These are phyloP conservation scores for Chymomyza amoena DNA, from an alignment of 2,888 invertebrate species.

Conservation along the genomic window DNA sequence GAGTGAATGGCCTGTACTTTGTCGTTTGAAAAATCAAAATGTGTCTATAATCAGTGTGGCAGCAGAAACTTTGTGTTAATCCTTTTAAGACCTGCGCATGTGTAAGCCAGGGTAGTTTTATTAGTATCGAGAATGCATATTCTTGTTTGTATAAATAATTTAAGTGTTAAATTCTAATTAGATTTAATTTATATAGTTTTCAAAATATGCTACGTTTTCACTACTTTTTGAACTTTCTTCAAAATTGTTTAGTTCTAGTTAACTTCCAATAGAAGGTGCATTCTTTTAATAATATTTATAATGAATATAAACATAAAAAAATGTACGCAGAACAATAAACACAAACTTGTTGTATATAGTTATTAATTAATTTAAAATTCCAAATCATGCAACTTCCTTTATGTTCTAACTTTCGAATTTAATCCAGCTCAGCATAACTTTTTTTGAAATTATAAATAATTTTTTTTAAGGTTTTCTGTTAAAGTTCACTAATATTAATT, in stretches of 20 bases:
- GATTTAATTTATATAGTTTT: slow-evolving; percentile 53
- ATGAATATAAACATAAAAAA: not conserved
- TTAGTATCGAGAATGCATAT: not conserved
- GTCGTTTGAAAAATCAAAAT: slow-evolving; percentile 48
- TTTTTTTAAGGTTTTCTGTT: slow-evolving; percentile 2
- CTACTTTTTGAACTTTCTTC: not conserved
- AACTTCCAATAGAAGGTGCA: not conserved
- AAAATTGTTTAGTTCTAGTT: slow-evolving; percentile 10
- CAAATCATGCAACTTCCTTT: not conserved
- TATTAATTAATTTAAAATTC: slow-evolving; percentile 1
- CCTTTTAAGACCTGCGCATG: not conserved
- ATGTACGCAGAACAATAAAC: not conserved
- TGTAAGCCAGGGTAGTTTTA: not conserved
- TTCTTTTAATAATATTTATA: not conserved
- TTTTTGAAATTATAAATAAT: not conserved
- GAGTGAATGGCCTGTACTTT: not conserved
- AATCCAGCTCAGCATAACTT: slow-evolving; percentile 38
- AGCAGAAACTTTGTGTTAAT: slow-evolving; percentile 1
- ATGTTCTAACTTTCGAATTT: slow-evolving; percentile 50
- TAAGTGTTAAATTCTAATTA: slow-evolving; percentile 64
- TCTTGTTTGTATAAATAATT: slow-evolving; percentile 59
- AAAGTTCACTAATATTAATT: slow-evolving; percentile 14
- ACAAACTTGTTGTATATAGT: not conserved
- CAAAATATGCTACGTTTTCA: slow-evolving; percentile 3
- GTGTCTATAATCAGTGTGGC: not conserved